Evolutionary conservation across 1,140 invertebrate species (phyloP).

Genomic region (Pantala flavescens): DNA sequence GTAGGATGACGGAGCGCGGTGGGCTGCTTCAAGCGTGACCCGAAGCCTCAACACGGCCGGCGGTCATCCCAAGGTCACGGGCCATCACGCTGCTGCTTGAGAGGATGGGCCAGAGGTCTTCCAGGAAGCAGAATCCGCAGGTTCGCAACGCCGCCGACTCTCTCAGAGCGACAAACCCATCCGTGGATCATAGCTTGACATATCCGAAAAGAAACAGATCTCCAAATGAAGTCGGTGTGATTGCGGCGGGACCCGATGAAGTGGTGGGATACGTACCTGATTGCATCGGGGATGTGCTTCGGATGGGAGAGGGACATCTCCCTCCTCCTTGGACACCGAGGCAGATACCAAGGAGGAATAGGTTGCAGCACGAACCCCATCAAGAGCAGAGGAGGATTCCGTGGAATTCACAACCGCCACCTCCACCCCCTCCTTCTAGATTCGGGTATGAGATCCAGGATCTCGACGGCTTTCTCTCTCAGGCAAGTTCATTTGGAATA

Average conservation of each 20-base stretch:
- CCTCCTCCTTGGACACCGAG: neutral
- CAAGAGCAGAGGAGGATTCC: neutral
- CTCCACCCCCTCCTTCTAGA: neutral
- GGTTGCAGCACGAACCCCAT: neutral
- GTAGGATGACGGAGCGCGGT: neutral
- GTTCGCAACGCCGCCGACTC: neutral
- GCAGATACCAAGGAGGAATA: neutral
- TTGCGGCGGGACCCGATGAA: neutral
- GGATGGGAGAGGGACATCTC: neutral
- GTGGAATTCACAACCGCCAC: neutral
- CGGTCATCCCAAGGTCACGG: neutral
- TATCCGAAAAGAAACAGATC: neutral
- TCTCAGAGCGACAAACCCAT: neutral
- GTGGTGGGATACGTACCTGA: neutral
- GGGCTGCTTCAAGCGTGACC: neutral
- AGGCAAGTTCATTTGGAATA: neutral
- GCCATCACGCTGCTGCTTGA: neutral
- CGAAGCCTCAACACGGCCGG: neutral
- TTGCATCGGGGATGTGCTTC: neutral
- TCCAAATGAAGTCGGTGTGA: neutral
- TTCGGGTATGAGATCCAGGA: neutral
- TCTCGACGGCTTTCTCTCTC: neutral
- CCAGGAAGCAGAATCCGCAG: neutral
- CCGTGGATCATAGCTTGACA: neutral
- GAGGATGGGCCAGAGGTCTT: conserved; percentile 6